phyloP scores from a whole-genome alignment of 2,797 vertebrate genomes.

The Podarcis siculus region DNA sequence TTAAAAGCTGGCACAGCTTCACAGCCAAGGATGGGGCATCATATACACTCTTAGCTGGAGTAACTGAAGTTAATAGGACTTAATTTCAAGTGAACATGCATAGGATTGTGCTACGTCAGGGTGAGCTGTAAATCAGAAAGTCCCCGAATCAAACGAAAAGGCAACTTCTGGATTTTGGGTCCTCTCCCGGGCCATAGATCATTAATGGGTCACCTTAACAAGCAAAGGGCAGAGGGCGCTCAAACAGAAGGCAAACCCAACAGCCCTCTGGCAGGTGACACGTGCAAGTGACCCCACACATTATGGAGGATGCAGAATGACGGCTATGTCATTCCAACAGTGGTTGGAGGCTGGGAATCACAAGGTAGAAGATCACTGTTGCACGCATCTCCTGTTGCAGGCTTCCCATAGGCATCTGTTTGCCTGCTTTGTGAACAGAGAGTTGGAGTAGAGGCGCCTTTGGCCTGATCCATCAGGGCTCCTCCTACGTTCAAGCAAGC shows the following conservation, averaged over 20 bases:
- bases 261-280: neutral
- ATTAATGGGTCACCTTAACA: neutral
- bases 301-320: too few species aligned
- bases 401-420: too few species aligned
- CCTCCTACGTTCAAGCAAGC: neutral
- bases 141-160: neutral
- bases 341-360: too few species aligned
- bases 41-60: neutral
- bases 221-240: neutral
- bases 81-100: neutral
- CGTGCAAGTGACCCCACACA: too few species aligned
- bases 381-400: too few species aligned
- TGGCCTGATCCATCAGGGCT: too few species aligned
- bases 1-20: neutral
- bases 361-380: too few species aligned
- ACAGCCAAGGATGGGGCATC: neutral
- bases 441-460: too few species aligned
- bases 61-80: neutral
- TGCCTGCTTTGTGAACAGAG: too few species aligned
- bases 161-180: neutral
- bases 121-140: neutral
- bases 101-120: neutral
- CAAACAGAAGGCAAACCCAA: neutral
- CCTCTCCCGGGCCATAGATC: neutral
- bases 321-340: too few species aligned